Evolutionary conservation across 37 sponge, comb jelly and placozoan genomes (phyloP), one percentile per base, ranked within the genome.

Genomic region (Eunapius fragilis): DNA sequence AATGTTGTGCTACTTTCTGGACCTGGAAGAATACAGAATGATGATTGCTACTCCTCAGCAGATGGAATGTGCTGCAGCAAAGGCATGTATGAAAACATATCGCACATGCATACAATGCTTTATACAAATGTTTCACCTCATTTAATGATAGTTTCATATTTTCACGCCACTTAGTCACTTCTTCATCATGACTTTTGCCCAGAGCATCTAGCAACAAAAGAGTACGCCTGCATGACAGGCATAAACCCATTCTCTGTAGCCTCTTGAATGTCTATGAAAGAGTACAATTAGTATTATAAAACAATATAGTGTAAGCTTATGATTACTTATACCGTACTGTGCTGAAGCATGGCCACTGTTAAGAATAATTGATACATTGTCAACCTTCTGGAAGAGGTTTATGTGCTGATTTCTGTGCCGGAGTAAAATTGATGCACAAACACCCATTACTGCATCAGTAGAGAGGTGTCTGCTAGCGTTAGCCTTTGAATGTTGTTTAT

Each of bases 311-410:
- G 17, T 58, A 58, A 13, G 17, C 47, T 45, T 45, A 45, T 4
- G 47, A 45, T 45, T 45, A 45, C 47, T 58, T 17, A 58, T 58
- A 58, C 58, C 9, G 47, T 45, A 45, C 73, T 72, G 73, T 11
- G 30, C 31, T 72, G 73, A 30, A 72, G 31, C 31, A 32, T 72
- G 73, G 12, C 73, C 73, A 72, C 73, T 72, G 30, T 72, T 30
- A 33, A 72, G 31, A 32, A 71, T 3, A 71, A 72, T 28, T 72
- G 73, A 72, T 33, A 72, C 14, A n/a, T n/a, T n/a, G n/a, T n/a
- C n/a, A 72, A 72, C 31, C 30, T 72, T 30, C 73, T 72, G 73
- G 73, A 72, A 25, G 73, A 32, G 30, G 73, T 72, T 72, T 32
- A 72, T 17, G 13, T 72, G 73, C 11, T 33, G 31, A 72, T 72